A percentile compares a stretch with the other conserved stretches of the same genome.
These are phyloP conservation scores for Ormyrus pomaceus DNA, from an alignment of 2,888 invertebrate species.

Conservation along the genomic window DNA sequence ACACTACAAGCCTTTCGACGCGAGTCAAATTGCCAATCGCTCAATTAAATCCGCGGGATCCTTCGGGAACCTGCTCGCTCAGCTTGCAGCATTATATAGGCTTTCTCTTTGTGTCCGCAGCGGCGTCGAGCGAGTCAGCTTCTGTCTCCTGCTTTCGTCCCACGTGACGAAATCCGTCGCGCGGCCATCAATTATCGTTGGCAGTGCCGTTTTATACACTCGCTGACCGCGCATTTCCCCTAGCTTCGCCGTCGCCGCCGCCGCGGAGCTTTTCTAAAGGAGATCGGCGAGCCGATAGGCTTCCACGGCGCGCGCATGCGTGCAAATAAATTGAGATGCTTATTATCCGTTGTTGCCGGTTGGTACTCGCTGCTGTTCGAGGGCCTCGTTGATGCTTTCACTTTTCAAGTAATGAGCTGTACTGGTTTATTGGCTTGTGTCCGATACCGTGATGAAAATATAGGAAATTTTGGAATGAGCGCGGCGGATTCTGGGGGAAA, in stretches of 20 bases:
- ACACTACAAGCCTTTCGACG: background rate
- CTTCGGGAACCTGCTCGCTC: no score
- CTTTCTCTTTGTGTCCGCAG: constrained; percentile 47
- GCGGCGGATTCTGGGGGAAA: no score
- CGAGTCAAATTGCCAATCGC: background rate
- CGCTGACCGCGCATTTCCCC: background rate
- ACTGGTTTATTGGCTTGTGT: no score
- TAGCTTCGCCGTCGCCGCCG: background rate
- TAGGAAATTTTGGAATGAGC: no score
- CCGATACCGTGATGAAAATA: no score
- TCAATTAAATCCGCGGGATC: background rate
- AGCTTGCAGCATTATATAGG: background rate
- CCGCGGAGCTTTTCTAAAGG: background rate
- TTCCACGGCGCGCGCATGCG: no score
- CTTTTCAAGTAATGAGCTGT: no score
- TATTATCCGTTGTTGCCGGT: background rate
- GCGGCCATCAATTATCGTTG: constrained; percentile 61
- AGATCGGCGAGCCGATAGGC: background rate
- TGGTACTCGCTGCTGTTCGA: no score
- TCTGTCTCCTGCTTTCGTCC: constrained; percentile 22
- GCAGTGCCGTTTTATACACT: constrained; percentile 51
- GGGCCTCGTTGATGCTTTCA: no score
- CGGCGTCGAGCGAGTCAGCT: background rate
- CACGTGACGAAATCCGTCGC: constrained; percentile 60
- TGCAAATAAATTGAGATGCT: constrained; percentile 11